Base-by-base conservation (phyloP, 2,113 vertebrate genomes). In the Xiphorhynchus elegans region DNA sequence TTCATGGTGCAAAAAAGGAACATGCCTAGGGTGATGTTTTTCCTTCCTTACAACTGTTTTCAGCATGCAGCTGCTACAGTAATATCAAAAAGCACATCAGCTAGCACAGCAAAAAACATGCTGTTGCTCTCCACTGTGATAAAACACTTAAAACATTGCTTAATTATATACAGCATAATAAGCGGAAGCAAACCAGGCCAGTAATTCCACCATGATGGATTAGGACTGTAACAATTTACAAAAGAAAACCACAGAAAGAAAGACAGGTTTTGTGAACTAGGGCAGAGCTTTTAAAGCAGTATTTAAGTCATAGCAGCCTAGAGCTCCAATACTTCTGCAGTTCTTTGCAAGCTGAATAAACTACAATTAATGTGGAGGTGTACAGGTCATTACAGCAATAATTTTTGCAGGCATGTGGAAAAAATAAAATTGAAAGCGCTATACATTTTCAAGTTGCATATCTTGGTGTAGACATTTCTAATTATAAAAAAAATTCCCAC, bases 81-180 rank as follows among this genome's bases (percentile, higher is more conserved):
- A 86, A 63, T 94, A 96, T 93, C 95, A 90, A 88, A 94, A 90
- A 93, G 82, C 87, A 77, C 73, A 97, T 95, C 85, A 96, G 74
- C 89, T 49, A 89, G 81, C 77, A 66, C 89, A 96, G 93, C 78
- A 95, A 91, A 96, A 96, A 94, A 69, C 69, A 60, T 10, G 78
- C 68, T 56, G 59, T 37, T 95, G 60, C 90, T 90, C 87, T 95
- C 87, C 47, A 59, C 72, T 78, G 78, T 40, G 79, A 95, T 84
- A 95, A 88, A 90, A 87, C 62, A 84, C 84, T 87, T 93, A 50
- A 75, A 89, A 90, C 79, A 78, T 67, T 64, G 81, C 90, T 92
- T 93, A 96, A 95, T 95, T 87, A 88, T 44, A 91, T 47, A 62
- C 52, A 86, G 76, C 46, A 90, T 46, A 94, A 60, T 63, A 96